Conservation (phyloP, 2,113 vertebrate genomes). For the Trematocara variabile region DNA sequence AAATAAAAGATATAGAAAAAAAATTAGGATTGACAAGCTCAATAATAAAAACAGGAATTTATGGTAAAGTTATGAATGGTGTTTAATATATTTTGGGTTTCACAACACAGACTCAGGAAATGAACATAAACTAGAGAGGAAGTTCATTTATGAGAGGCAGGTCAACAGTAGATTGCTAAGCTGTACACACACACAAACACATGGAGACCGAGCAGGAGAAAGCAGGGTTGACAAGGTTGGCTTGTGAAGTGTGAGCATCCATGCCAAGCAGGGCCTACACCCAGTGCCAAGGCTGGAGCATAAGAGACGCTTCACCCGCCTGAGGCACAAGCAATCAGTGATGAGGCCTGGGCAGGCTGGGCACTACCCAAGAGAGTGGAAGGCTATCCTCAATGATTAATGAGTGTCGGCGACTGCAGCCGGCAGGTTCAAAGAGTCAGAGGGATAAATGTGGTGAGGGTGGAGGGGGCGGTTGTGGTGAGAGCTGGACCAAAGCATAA, state of each 20-base stretch:
- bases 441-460: not conserved
- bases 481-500: not conserved
- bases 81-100: not conserved
- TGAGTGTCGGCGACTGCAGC: slow-evolving; percentile 21
- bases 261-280: slow-evolving; percentile 30
- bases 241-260: slow-evolving; percentile 14
- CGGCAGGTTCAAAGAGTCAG: slow-evolving; percentile 18
- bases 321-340: slow-evolving; percentile 11
- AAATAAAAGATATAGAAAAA: not conserved
- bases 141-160: not conserved
- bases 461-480: not conserved
- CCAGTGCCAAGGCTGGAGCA: slow-evolving; percentile 41
- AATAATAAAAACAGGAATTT: not conserved
- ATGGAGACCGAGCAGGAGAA: slow-evolving; percentile 25
- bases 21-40: not conserved
- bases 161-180: not conserved
- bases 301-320: slow-evolving; percentile 42
- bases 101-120: not conserved
- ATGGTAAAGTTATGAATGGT: not conserved
- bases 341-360: slow-evolving; percentile 7
- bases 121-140: not conserved
- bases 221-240: slow-evolving; percentile 25
- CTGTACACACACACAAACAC: not conserved
- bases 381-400: slow-evolving; percentile 41
- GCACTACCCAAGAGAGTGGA: slow-evolving; percentile 20